Conservation (phyloP, 2,113 vertebrate species). For the Ciconia maguari region DNA sequence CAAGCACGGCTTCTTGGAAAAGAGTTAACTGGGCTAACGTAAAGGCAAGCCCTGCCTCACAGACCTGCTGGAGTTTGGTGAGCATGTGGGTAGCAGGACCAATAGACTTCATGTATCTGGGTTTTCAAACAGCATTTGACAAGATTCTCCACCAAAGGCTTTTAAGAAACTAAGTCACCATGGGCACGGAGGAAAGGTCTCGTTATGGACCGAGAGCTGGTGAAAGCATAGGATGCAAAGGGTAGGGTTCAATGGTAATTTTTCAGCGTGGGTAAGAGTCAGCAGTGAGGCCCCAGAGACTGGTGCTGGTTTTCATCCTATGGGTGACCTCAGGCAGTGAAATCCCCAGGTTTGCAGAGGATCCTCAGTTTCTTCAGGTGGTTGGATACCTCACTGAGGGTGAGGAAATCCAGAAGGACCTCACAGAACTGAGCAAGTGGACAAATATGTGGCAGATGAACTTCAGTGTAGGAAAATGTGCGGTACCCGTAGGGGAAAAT, state of each 20-base stretch:
- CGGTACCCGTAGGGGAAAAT: neutral
- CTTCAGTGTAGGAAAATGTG: neutral
- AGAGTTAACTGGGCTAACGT: neutral
- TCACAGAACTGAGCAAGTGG: neutral
- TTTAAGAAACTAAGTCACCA: neutral
- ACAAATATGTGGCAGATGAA: neutral
- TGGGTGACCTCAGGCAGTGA: neutral
- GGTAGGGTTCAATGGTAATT: neutral
- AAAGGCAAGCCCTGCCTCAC: neutral
- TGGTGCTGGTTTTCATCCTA: neutral
- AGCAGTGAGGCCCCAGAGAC: neutral
- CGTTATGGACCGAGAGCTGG: fast-evolving
- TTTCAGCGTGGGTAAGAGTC: neutral
- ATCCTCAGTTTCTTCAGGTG: neutral
- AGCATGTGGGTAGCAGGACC: neutral
- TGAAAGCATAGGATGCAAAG: neutral
- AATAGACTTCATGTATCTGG: neutral
- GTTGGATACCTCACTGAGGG: neutral
- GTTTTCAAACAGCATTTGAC: neutral
- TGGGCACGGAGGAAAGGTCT: neutral
- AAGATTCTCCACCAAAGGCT: neutral
- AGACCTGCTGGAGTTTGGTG: neutral
- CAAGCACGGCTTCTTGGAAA: neutral
- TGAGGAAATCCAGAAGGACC: neutral
- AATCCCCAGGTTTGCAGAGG: neutral